phyloP scores from a whole-genome alignment of 2,797 vertebrate species.

The Echiichthys vipera region DNA sequence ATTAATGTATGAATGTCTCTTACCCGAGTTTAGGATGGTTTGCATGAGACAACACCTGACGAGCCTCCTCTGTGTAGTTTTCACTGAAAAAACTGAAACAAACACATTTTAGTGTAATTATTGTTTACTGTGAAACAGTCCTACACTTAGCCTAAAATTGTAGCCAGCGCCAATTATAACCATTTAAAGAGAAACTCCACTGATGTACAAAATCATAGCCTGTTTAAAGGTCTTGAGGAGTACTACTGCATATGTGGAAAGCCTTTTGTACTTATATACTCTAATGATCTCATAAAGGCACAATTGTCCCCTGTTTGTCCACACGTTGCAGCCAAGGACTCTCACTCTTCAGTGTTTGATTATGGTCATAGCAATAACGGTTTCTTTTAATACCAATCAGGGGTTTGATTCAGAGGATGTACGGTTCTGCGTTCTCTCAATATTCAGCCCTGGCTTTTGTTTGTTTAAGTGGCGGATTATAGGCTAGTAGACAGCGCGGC shows the following conservation, averaged over 20 bases:
- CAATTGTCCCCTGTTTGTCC: not conserved
- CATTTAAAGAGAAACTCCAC: not conserved
- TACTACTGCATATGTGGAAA: not conserved
- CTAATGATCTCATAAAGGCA: not conserved
- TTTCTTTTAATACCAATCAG: not conserved
- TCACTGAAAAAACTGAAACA: constrained; percentile 93
- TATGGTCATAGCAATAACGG: not conserved
- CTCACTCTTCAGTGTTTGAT: not conserved
- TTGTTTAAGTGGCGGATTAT: not conserved
- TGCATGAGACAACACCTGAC: constrained; percentile 91
- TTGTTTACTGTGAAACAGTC: not conserved
- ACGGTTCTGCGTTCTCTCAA: not conserved
- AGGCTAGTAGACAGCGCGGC: not conserved
- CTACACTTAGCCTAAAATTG: not conserved
- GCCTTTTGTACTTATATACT: no score
- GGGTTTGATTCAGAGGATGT: not conserved
- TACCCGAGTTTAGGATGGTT: constrained; percentile 96
- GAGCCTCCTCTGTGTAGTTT: constrained; percentile 91
- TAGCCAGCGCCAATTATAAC: not conserved
- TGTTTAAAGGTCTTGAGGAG: not conserved
- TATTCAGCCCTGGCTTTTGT: not conserved
- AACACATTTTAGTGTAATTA: not conserved
- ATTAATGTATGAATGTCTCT: constrained; percentile 58
- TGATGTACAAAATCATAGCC: not conserved
- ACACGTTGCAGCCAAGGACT: not conserved